Evolutionary conservation across 2,797 vertebrate genomes (phyloP).

Genomic region (Gymnopithys bicolor): DNA sequence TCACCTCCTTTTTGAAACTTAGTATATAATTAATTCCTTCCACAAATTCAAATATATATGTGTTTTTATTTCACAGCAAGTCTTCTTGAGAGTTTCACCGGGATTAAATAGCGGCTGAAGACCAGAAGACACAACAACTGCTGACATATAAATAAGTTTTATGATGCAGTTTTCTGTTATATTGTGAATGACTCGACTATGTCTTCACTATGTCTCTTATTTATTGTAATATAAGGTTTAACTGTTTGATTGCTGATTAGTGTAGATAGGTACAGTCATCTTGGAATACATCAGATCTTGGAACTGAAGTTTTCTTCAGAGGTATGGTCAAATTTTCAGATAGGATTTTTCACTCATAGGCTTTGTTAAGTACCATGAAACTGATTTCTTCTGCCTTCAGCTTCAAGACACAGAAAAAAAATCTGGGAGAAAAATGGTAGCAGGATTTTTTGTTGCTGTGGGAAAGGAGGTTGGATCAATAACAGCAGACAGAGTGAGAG

Average conservation of each 20-base stretch:
- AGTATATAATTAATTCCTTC: not conserved
- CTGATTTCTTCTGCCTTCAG: not conserved
- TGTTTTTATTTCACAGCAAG: not conserved
- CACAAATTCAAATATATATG: not conserved
- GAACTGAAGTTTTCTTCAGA: not conserved
- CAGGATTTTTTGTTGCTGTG: not conserved
- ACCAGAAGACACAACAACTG: not conserved
- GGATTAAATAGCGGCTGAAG: not conserved
- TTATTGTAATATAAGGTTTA: not conserved
- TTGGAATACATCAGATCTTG: not conserved
- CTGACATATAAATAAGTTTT: not conserved
- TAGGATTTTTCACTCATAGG: fast-evolving
- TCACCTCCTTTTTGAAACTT: not conserved
- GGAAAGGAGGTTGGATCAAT: not conserved
- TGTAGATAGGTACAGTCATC: not conserved
- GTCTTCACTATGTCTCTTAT: not conserved
- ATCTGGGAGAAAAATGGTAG: not conserved
- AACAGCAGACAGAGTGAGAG: not conserved
- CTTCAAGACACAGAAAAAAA: not conserved
- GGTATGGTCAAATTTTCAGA: not conserved
- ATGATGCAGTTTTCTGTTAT: not conserved
- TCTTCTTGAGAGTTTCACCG: not conserved
- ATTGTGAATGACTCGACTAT: not conserved
- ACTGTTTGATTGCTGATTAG: not conserved
- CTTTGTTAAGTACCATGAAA: not conserved